Conservation (phyloP, 2,797 vertebrate species). For the Sciaenops ocellatus region DNA sequence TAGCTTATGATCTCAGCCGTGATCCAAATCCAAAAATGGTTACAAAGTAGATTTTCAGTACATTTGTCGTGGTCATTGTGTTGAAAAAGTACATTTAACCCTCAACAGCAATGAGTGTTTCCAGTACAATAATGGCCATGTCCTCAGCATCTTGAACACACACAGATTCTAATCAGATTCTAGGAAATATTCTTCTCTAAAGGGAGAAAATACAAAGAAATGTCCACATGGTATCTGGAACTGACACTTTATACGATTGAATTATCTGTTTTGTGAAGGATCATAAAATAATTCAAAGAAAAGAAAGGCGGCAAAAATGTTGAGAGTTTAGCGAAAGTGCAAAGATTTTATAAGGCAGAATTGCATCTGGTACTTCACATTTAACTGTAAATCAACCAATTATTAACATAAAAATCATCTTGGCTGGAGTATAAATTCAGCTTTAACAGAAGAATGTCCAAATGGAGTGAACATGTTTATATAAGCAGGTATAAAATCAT, state of each 20-base stretch:
- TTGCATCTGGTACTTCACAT: background rate
- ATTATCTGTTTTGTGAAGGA: too few relatives aligned
- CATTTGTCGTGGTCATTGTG: background rate
- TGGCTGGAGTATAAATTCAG: too few relatives aligned
- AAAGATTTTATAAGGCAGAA: background rate
- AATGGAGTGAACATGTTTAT: background rate
- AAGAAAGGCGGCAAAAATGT: background rate
- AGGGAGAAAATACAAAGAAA: background rate
- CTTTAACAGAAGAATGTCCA: background rate
- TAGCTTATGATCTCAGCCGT: too few relatives aligned
- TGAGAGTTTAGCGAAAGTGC: too few relatives aligned
- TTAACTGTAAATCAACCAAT: background rate
- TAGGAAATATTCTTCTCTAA: background rate
- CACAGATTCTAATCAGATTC: background rate
- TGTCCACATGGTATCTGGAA: too few relatives aligned
- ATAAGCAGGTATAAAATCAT: background rate
- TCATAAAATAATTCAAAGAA: background rate
- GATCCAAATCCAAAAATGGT: background rate
- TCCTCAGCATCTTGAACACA: background rate
- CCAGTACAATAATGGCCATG: background rate
- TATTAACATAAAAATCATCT: background rate
- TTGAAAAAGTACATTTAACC: background rate
- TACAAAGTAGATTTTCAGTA: background rate
- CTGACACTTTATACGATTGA: too few relatives aligned
- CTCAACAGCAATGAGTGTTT: background rate